Conservation (phyloP, 2,113 vertebrate genomes). For the Strigops habroptila region DNA sequence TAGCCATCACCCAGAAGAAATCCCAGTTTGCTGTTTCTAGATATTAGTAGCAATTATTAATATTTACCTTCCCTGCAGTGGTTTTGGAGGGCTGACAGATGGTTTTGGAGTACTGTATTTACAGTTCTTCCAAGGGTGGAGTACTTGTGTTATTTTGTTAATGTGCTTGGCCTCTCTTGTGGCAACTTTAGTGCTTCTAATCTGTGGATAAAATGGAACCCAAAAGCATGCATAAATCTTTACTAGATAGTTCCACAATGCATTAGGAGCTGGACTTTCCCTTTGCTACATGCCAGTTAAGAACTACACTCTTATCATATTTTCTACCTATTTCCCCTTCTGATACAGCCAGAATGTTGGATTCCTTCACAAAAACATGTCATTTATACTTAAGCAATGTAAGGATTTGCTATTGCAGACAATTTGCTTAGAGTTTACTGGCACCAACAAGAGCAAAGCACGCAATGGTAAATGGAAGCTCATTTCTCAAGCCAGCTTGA, state of each 20-base stretch:
- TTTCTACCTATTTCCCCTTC: conserved; percentile 10
- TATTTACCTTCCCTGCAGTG: neutral
- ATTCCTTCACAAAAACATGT: conserved; percentile 36
- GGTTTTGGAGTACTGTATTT: neutral
- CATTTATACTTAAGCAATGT: conserved; percentile 35
- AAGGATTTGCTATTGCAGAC: conserved; percentile 51
- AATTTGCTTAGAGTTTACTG: conserved; percentile 62
- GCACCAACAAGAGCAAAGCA: conserved; percentile 55
- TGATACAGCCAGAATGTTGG: neutral
- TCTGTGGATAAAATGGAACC: neutral
- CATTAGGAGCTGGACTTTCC: neutral
- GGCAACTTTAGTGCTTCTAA: neutral
- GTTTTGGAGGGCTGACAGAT: conserved; percentile 6
- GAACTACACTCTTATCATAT: neutral
- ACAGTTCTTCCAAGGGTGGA: conserved; percentile 21
- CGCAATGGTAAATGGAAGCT: conserved; percentile 45
- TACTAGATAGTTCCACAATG: neutral
- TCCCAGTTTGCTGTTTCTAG: neutral
- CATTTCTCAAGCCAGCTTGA: conserved; percentile 31
- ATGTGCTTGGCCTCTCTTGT: neutral
- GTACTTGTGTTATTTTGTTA: neutral
- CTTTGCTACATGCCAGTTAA: neutral
- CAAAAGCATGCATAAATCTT: neutral
- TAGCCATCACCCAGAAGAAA: neutral
- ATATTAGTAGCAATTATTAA: conserved; percentile 6